Evolutionary conservation across 2,888 invertebrate genomes (phyloP).

Genomic region (Lamellibrachia satsuma): DNA sequence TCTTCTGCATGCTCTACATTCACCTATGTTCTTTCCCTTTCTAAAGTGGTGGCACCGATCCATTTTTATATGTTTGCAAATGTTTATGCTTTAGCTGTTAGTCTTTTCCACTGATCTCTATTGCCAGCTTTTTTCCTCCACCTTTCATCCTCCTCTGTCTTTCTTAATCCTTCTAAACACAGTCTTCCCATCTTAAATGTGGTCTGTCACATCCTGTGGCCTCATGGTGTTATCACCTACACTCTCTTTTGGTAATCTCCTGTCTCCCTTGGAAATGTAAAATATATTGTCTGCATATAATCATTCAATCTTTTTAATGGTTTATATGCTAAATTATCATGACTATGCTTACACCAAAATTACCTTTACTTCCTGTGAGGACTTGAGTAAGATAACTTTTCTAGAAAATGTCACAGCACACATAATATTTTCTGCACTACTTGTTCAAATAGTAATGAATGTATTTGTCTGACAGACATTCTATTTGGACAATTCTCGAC

Average conservation of each 20-base stretch:
- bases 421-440: not conserved
- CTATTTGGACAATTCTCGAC: not conserved
- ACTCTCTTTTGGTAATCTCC: not conserved
- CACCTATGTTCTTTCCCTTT: not conserved
- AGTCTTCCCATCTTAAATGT: not conserved
- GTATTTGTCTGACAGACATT: not conserved
- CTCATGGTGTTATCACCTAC: not conserved
- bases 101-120: not conserved
- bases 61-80: not conserved
- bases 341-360: not conserved
- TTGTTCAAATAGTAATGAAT: not conserved
- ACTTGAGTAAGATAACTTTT: not conserved
- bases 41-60: not conserved
- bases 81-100: not conserved
- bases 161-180: no score
- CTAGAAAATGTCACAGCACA: not conserved
- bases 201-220: not conserved
- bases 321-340: not conserved
- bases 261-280: not conserved
- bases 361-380: not conserved
- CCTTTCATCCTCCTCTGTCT: not conserved
- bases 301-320: not conserved
- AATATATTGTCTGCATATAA: not conserved
- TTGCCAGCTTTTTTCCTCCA: not conserved
- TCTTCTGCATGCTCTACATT: no score